Evolutionary conservation across 2,113 vertebrate genomes (phyloP), one percentile per base, ranked within the genome.

Genomic region (Microtus montanus): DNA sequence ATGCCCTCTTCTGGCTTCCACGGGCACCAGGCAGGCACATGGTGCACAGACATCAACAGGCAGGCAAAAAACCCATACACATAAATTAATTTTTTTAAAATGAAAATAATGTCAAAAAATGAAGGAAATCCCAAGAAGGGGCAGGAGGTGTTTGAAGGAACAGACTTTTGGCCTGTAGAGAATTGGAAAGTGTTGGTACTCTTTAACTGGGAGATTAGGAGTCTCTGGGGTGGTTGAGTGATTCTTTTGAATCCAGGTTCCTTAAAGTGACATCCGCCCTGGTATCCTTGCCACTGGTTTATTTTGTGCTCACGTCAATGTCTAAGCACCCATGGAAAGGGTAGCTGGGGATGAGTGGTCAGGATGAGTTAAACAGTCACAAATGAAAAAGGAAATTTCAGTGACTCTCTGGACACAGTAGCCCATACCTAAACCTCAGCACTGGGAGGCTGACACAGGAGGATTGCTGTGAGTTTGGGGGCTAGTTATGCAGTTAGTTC

Each of bases 71-170:
- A 13, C 12, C n/a, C 35, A 38, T 26, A 38, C 35, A 61, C 20
- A 82, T n/a, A 61, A 15, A 83, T 70, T 17, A 70, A 30, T 2
- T 38, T 41, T 63, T 14, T 61, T 11, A n/a, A 3, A 54, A 44
- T 92, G 38, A 52, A 94, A 91, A 94, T 75, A n/a, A 33, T 47
- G 14, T 49, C 49, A 44, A 30, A 80, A 93, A 85, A 17, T 33
- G 58, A 94, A 95, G 41, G 33, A 87, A 84, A 68, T 73, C 63
- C 33, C 77, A 26, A 93, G 41, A 68, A 87, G 79, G 79, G 71
- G 58, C 2, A 38, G 5, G 24, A 85, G 58, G 1, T 78, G 52
- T 83, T 64, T 75, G 77, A 38, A 87, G 52, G 49, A 74, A 30
- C n/a, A 58, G 28, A 66, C 4, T 28, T 84, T 61, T 38, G 66